Evolutionary conservation across 1,140 invertebrate species (phyloP), one percentile per base, ranked within the genome.

Genomic region (Drosophila sproati): DNA sequence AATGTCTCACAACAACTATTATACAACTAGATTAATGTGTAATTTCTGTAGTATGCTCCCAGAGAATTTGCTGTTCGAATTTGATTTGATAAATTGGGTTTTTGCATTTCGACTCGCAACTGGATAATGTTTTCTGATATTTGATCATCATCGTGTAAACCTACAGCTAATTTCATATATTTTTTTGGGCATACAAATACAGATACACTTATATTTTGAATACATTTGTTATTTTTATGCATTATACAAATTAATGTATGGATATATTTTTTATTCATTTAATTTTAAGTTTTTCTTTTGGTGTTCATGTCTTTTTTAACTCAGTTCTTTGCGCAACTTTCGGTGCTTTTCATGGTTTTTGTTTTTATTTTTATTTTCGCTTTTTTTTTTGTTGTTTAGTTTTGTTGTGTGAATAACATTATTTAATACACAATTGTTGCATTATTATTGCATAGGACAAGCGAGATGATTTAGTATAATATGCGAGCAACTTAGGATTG

Each of bases 271-370:
- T 3, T 28, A 8, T 29, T 31, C 31, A 5, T 43, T 47, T 54
- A 20, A 20, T 20, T 34, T 37, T 29, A 4, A 41, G 35, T 51
- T 45, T 63, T 51, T 55, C 7, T 54, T 37, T 61, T 75, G 54
- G 68, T 71, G 73, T 88, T 87, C 86, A 89, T 89, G 85, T 88
- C 85, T 80, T 89, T 70, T 78, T 82, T 73, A 86, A 89, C 81
- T 89, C 85, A 89, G 85, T 89, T 89, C 85, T 89, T 89, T 89
- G 86, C 86, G 85, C 85, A 89, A 88, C 83, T 89, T 88, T 78
- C 80, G 78, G 86, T 89, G 85, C 85, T 89, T 73, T 75, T 86
- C 61, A 66, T 70, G 62, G 2, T 43, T 43, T 43, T 2, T 8
- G 20, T 43, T 43, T 43, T 77, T 35, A 72, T 51, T 48, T 67